Base-by-base conservation (phyloP, 2,113 vertebrate species). In the Cariama cristata region DNA sequence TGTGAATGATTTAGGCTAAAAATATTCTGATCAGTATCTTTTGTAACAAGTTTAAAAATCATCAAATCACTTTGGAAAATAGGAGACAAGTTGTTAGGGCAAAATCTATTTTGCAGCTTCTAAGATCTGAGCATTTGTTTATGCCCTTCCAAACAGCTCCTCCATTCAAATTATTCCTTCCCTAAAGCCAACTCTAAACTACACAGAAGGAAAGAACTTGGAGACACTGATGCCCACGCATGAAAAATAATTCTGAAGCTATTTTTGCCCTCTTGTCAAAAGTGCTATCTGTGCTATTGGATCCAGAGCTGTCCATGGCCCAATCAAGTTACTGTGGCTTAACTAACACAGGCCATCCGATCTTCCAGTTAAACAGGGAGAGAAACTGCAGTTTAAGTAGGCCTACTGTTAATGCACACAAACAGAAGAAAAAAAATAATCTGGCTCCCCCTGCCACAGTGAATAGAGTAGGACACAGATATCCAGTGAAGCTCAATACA, bases 401-500 rank as follows among this genome's bases (percentile, higher is more conserved):
- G 16, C 8, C 14, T 33, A 58, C 22, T 77, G 32, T 30, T 85
- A 68, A 63, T 24, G 26, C 19, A 89, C 5, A 45, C 8, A 49
- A 92, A 32, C 18, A 67, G 45, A 58, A 89, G 71, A 88, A 47
- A 8, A 8, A 71, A 79, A 89, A 58, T 38, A 56, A 71, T 42
- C n/a, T 59, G 45, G 22, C 53, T 80, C 14, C 5, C 12, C 18
- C 30, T 42, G 11, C 13, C n/a, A 40, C 20, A 67, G 13, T 33
- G 8, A 87, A 33, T 0, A 53, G 52, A 53, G 7, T 11, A 75
- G 23, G 30, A 49, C 27, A 27, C 1, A 30, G 28, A 56, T 8
- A 62, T 2, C 1, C 7, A 68, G 12, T 11, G 11, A 50, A 60
- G 8, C 22, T 82, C 45, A 56, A 44, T 0, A 49, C 40, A 4